Base-by-base conservation (phyloP, 2,113 vertebrate genomes). In the Diadophis punctatus region DNA sequence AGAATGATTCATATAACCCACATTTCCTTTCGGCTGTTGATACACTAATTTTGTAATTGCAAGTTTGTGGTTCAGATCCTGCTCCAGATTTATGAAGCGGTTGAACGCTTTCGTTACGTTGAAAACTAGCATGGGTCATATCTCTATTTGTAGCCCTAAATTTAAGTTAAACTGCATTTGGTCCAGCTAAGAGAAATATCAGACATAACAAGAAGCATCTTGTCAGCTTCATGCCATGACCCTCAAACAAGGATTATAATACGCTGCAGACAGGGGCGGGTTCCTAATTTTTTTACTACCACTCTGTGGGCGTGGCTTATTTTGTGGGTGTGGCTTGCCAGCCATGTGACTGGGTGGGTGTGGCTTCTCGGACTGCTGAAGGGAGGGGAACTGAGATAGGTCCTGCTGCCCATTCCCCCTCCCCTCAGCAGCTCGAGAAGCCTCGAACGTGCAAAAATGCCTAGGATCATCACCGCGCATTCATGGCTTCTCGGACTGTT, bases 111-210 rank as follows among this genome's bases (percentile, higher is more conserved):
- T 86, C 93, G 18, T 90, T 16, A 34, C 8, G 11, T 8, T 87
- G 48, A 91, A 91, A n/a, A 39, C 20, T 63, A 25, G 18, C 48
- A 85, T 34, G 43, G 25, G 1, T 43, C 60, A 8, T 20, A 10
- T 86, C 30, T 39, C 22, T 52, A 52, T 68, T 51, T 52, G 48
- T 90, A 68, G 58, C 30, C 18, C 8, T 63, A 90, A 52, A 80
- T 52, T 56, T 90, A 84, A 43, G 49, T 12, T 6, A 14, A 90
- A 27, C 8, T 8, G 25, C 5, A 52, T 43, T 27, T 27, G 25
- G 55, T 43, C 87, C 1, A 25, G 86, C 93, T 92, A 80, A 92
- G 30, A 91, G 86, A 52, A 90, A 5, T 58, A 34, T 84, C 93
- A 89, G 85, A 89, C 34, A 25, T 87, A 30, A 5, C 18, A 93